Evolutionary conservation across 2,113 vertebrate genomes (phyloP), one percentile per base, ranked within the genome.

Genomic region (Capreolus pygargus): DNA sequence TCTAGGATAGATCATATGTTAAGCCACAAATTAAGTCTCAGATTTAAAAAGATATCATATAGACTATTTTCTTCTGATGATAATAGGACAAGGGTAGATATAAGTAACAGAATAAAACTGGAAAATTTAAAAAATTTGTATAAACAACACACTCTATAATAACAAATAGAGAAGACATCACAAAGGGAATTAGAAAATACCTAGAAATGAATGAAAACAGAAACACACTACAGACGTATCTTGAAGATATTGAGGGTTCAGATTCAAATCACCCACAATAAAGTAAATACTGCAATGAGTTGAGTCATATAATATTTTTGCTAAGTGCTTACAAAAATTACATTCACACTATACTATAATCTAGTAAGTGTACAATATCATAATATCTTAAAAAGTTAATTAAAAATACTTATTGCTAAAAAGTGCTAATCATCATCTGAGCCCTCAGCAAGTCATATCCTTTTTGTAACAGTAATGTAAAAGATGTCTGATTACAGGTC

Each of bases 231-330:
- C 16, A 81, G 28, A 33, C 1, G 0, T 33, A 50, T 16, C 78
- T 50, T 81, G 28, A 50, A 33, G 28, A 50, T 50, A 81, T 33
- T 21, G 78, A 81, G 45, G 16, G 16, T 50, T 50, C 45, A 81
- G 28, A 50, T 81, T 47, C 0, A 1, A 21, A 81, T 81, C 28
- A 81, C 28, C 16, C 0, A 0, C 1, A 81, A 21, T 81, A 50
- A 81, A 50, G 45, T 47, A 50, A 81, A 50, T 81, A 81, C 16
- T 81, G 78, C 78, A 81, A 4, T 81, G 28, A 78, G 30, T 28
- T 50, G 78, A 81, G 16, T 81, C 78, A 50, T 30, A 33, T 12
- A 30, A 17, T 30, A 33, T 21, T 79, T 81, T 81, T 19, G 28
- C 45, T 50, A 11, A 81, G 16, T 81, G 28, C 9, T 21, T 81